Evolutionary conservation across 2,113 vertebrate species (phyloP).

Genomic region (Odontophorus gujanensis): DNA sequence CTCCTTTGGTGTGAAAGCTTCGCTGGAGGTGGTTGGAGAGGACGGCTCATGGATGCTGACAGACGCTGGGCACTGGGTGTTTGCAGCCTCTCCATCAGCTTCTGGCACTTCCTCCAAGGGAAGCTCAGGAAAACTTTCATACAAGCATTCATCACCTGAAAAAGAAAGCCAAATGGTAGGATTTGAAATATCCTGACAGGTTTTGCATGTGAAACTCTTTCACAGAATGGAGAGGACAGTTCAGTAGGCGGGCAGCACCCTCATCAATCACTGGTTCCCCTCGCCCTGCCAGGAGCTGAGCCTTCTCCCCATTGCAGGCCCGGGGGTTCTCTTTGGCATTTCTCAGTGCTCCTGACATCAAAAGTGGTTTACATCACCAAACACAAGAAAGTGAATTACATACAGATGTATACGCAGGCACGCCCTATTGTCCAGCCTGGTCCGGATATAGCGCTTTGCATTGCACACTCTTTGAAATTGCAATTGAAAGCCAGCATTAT

Average conservation of each 20-base stretch:
- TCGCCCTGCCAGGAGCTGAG: background rate
- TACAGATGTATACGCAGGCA: conserved; percentile 46
- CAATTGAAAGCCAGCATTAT: conserved; percentile 35
- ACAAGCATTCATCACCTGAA: conserved; percentile 88
- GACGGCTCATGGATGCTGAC: conserved; percentile 80
- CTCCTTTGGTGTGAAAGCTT: conserved; percentile 84
- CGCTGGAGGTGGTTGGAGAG: conserved; percentile 85
- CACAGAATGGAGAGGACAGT: background rate
- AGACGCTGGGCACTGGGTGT: conserved; percentile 59
- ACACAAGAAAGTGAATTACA: conserved; percentile 32
- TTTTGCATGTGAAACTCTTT: background rate
- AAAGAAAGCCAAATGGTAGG: conserved; percentile 64
- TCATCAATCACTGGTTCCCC: background rate
- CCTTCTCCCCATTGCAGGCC: background rate
- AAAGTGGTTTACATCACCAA: conserved; percentile 49
- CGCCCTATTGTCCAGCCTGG: conserved; percentile 1
- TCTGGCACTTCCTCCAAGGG: conserved; percentile 82
- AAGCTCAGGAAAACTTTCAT: conserved; percentile 83
- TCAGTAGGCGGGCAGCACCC: background rate
- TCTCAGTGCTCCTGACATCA: conserved; percentile 27
- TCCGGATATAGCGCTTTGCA: background rate
- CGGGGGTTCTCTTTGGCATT: background rate
- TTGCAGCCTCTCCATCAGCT: conserved; percentile 80
- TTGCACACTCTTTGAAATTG: conserved; percentile 17
- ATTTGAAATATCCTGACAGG: background rate